Evolutionary conservation across 2,888 invertebrate species (phyloP).

Genomic region (Hartigia nigra): DNA sequence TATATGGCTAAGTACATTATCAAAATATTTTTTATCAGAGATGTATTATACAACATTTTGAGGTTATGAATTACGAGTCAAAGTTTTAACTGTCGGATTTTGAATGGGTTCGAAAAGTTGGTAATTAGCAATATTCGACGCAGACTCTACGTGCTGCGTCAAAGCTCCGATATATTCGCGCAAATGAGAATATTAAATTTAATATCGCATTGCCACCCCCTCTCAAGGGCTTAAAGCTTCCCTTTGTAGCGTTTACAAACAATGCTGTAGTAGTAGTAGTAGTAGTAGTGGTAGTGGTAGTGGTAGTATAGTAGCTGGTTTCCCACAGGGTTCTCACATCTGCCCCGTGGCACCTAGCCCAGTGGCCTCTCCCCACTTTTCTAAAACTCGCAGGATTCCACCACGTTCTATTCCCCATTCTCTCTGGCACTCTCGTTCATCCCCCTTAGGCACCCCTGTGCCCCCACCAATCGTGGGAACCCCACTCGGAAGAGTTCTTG

Average conservation of each 20-base stretch:
- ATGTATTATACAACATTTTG: not conserved
- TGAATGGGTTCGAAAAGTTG: not conserved
- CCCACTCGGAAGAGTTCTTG: constrained; percentile 64
- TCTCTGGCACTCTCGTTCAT: constrained; percentile 22
- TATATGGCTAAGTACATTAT: not conserved
- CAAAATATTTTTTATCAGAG: not conserved
- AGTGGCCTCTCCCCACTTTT: constrained; percentile 25
- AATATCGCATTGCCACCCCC: constrained; percentile 31
- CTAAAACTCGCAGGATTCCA: not conserved
- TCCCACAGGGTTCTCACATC: constrained; percentile 64
- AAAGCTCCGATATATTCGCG: not conserved
- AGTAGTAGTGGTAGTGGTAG: constrained; percentile 11
- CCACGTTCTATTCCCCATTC: constrained; percentile 33
- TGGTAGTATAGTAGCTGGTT: constrained; percentile 45
- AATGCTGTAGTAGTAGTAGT: constrained; percentile 3
- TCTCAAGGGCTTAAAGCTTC: constrained; percentile 4
- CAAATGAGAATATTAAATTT: constrained; percentile 37
- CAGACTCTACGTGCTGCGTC: not conserved
- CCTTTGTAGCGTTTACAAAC: constrained; percentile 21
- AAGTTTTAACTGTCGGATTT: not conserved
- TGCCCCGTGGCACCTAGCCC: constrained; percentile 49
- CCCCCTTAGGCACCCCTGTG: constrained; percentile 25
- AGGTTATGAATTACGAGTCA: not conserved
- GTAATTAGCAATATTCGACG: not conserved
- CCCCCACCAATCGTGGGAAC: constrained; percentile 64